Conservation (phyloP, 2,888 invertebrate species). For the Dryococelus australis region DNA sequence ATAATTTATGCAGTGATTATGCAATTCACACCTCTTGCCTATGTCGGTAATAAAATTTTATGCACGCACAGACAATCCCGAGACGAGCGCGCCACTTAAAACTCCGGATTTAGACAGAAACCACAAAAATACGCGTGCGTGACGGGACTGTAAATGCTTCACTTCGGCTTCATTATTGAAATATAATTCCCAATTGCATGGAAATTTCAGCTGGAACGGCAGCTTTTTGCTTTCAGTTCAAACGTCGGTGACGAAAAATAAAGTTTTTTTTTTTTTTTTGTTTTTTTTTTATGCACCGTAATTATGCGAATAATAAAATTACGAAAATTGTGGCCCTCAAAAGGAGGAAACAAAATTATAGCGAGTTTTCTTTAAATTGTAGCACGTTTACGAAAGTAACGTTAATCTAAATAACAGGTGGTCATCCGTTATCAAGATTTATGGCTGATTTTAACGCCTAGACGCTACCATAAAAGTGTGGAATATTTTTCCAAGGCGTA, state of each 20-base stretch:
- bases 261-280: neutral
- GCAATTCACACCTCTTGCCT: neutral
- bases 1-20: neutral
- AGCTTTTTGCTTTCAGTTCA: neutral
- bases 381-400: neutral
- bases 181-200: neutral
- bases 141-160: neutral
- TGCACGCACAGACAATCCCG: neutral
- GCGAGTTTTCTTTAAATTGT: neutral
- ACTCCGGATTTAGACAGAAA: neutral
- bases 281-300: neutral
- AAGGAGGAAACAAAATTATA: neutral
- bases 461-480: too few species aligned
- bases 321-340: neutral
- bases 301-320: neutral
- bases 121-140: neutral
- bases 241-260: neutral
- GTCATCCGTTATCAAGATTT: neutral
- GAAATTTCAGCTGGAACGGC: neutral
- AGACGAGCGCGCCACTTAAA: neutral
- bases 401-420: neutral
- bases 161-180: neutral
- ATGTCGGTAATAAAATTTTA: neutral
- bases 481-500: too few species aligned
- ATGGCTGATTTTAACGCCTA: neutral